Base-by-base conservation (phyloP, 37 sponge, comb jelly and placozoan species). In the Aphrocallistes beatrix region DNA sequence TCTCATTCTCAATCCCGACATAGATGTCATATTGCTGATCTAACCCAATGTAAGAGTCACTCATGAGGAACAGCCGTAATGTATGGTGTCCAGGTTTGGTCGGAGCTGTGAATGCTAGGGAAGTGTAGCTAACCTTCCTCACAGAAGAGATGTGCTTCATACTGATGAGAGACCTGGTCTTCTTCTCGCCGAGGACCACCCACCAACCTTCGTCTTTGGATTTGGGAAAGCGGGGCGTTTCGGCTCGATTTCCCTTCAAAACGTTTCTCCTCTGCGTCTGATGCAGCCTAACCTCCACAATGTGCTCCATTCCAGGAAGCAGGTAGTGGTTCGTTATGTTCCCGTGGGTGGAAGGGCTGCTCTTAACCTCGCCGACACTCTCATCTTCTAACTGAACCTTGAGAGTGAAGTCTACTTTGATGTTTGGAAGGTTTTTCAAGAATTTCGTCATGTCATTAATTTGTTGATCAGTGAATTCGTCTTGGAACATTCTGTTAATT, bases 121-220 rank as follows among this genome's bases (percentile, higher is more conserved):
- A 87, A 28, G 85, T 86, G 16, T 81, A 45, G 34, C 86, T 89
- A 50, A 87, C 89, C 3, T 83, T 42, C 23, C 86, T 81, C 23
- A 93, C 38, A 50, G 45, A 82, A 21, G 94, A 91, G 83, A 94
- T 36, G 25, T 95, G 87, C 84, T 98, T 98, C 86, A 98, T 51
- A 39, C 92, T 95, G 23, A 94, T 83, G 82, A 98, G 90, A 51
- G 94, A 95, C 60, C 88, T 86, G 16, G 84, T 81, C 81, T 94
- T 95, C 6, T 87, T 85, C 38, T 91, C 91, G 8, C 99, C 99
- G 19, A 98, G 39, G 10, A 93, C 37, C 16, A 98, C 48, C 91
- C 91, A 98, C 99, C 99, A 98, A 1, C 95, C 94, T 84, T 98
- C 99, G 50, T 94, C 94, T 81, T 95, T 94, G 9, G 90, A 51